Conservation (phyloP, 2,797 vertebrate species). For the Enteromius thamalakanensis region DNA sequence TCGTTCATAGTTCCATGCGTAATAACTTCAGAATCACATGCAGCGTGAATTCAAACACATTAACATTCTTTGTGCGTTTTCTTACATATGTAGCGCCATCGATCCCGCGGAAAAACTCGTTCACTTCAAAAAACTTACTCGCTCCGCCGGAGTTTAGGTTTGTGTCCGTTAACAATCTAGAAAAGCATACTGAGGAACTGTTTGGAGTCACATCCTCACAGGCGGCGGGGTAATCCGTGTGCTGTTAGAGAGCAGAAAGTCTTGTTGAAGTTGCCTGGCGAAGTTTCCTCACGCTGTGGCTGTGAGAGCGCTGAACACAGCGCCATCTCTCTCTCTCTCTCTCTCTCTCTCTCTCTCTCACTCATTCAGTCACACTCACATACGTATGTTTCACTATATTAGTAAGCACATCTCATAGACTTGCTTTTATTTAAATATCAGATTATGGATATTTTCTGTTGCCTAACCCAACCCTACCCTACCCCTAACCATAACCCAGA, state of each 20-base stretch:
- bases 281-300: slow-evolving; percentile 78
- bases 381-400: slow-evolving; percentile 55
- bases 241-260: slow-evolving; percentile 59
- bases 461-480: not conserved
- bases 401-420: slow-evolving; percentile 18
- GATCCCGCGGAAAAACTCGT: slow-evolving; percentile 64
- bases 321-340: slow-evolving; percentile 73
- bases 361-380: not conserved
- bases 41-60: slow-evolving; percentile 46
- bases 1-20: slow-evolving; percentile 76
- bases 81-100: slow-evolving; percentile 62
- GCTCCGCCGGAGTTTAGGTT: slow-evolving; percentile 58
- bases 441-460: slow-evolving; percentile 58
- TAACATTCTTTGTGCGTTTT: slow-evolving; percentile 54
- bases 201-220: slow-evolving; percentile 45
- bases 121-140: slow-evolving; percentile 61
- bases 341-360: not conserved
- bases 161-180: slow-evolving; percentile 37
- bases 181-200: slow-evolving; percentile 53
- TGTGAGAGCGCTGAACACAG: slow-evolving; percentile 78
- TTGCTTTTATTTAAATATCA: not conserved
- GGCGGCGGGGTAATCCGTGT: slow-evolving; percentile 60
- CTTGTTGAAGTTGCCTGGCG: slow-evolving; percentile 63
- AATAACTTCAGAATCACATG: slow-evolving; percentile 63
- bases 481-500: not conserved